Evolutionary conservation across 1,140 invertebrate genomes (phyloP).

Genomic region (Papilio polyxenes): DNA sequence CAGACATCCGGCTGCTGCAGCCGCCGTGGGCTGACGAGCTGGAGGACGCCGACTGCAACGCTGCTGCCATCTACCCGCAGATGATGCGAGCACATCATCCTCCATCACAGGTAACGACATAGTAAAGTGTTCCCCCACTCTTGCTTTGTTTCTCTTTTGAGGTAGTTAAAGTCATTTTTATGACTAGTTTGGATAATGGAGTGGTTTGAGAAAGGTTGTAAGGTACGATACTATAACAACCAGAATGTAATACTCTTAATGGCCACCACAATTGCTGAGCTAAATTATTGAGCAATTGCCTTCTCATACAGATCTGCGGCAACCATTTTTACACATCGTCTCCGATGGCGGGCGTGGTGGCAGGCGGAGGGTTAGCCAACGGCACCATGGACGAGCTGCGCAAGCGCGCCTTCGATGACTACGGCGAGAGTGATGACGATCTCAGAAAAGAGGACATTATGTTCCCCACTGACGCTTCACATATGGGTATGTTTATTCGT

Average conservation of each 20-base stretch:
- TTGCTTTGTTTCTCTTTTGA: too few species aligned
- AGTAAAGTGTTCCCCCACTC: too few species aligned
- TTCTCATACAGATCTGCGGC: conserved; percentile 50
- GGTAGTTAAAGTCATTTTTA: too few species aligned
- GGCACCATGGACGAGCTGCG: conserved; percentile 79
- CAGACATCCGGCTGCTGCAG: conserved; percentile 92
- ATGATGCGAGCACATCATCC: conserved; percentile 63
- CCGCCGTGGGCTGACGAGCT: conserved; percentile 98
- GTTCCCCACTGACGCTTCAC: conserved; percentile 86
- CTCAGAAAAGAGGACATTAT: conserved; percentile 92
- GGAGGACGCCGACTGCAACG: conserved; percentile 84
- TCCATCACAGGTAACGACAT: conserved; percentile 56
- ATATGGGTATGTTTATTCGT: conserved; percentile 81
- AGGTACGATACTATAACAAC: too few species aligned
- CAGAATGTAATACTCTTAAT: too few species aligned
- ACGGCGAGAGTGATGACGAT: conserved; percentile 94
- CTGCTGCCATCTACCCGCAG: conserved; percentile 59
- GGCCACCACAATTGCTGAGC: neutral
- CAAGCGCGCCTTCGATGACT: conserved; percentile 88
- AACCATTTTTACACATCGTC: conserved; percentile 77
- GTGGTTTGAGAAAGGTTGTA: too few species aligned
- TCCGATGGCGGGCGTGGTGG: conserved; percentile 66
- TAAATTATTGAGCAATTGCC: neutral
- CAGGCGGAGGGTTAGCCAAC: conserved; percentile 79
- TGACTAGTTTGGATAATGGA: too few species aligned